phyloP scores from a whole-genome alignment of 2,797 vertebrate species.

The Sebastes hubbsi region DNA sequence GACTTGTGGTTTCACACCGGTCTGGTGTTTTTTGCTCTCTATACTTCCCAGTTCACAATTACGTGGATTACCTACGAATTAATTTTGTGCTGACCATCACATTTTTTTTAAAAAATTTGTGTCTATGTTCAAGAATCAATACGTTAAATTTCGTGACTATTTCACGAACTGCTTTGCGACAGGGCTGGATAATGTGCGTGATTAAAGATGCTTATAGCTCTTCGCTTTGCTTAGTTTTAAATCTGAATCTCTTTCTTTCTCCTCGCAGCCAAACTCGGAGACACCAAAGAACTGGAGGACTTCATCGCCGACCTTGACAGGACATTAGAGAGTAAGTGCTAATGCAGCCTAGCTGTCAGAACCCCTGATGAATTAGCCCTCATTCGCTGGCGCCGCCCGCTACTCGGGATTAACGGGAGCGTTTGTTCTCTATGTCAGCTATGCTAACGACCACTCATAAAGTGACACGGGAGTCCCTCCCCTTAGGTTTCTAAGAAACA shows the following conservation, averaged over 20 bases:
- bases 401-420: not conserved
- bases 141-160: fast-evolving
- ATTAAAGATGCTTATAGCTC: not conserved
- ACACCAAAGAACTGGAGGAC: constrained; percentile 98
- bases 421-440: constrained; percentile 12
- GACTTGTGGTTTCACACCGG: too few species aligned
- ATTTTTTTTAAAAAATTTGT: too few species aligned
- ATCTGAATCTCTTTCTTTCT: not conserved
- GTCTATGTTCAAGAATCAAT: too few species aligned
- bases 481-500: constrained; percentile 26
- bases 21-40: too few species aligned
- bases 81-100: too few species aligned
- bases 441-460: constrained; percentile 44
- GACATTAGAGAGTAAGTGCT: constrained; percentile 93
- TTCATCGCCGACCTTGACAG: constrained; percentile 97
- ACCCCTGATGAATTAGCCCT: constrained; percentile 6
- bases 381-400: not conserved
- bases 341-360: constrained; percentile 33
- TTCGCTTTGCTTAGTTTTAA: not conserved
- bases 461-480: constrained; percentile 19
- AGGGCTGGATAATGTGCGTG: not conserved
- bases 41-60: too few species aligned
- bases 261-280: constrained; percentile 92
- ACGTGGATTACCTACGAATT: too few species aligned
- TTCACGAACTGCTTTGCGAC: too few species aligned